Percentiles rank a stretch among this genome's conserved stretches.
Evolutionary conservation across 2,888 invertebrate species (phyloP).

Genomic region (Phalangium opilio): DNA sequence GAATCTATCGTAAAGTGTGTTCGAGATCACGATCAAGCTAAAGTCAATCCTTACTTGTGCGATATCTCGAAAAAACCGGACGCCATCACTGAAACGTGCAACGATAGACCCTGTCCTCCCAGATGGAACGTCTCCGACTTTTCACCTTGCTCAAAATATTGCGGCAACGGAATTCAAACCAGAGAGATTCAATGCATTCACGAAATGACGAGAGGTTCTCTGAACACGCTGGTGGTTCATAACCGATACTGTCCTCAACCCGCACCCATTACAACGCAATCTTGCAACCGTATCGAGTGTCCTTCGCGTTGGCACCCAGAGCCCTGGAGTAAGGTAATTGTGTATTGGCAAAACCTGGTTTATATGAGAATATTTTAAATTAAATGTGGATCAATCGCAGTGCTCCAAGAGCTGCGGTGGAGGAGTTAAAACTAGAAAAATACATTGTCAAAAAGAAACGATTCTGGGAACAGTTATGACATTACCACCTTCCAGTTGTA

Average conservation of each 20-base stretch:
- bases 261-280: constrained; percentile 62
- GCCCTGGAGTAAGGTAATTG: constrained; percentile 57
- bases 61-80: constrained; percentile 74
- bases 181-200: constrained; percentile 69
- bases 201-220: constrained; percentile 57
- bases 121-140: constrained; percentile 84
- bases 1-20: constrained; percentile 66
- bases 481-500: constrained; percentile 49
- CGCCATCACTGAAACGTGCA: constrained; percentile 73
- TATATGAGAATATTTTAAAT: not conserved
- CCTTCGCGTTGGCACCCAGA: constrained; percentile 76
- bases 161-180: constrained; percentile 84
- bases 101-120: constrained; percentile 89
- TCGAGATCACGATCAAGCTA: constrained; percentile 66
- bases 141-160: constrained; percentile 75
- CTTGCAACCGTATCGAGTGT: constrained; percentile 84
- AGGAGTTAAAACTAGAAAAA: constrained; percentile 66
- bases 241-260: constrained; percentile 82
- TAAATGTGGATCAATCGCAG: constrained; percentile 35
- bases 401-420: constrained; percentile 88
- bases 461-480: constrained; percentile 79
- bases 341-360: not conserved
- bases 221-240: constrained; percentile 80
- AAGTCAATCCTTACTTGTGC: constrained; percentile 74
- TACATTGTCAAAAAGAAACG: constrained; percentile 76